These are phyloP conservation scores for Actinopyga echinites DNA, from an alignment of 53 echinoderm and acorn worm genomes.

Conservation along the genomic window DNA sequence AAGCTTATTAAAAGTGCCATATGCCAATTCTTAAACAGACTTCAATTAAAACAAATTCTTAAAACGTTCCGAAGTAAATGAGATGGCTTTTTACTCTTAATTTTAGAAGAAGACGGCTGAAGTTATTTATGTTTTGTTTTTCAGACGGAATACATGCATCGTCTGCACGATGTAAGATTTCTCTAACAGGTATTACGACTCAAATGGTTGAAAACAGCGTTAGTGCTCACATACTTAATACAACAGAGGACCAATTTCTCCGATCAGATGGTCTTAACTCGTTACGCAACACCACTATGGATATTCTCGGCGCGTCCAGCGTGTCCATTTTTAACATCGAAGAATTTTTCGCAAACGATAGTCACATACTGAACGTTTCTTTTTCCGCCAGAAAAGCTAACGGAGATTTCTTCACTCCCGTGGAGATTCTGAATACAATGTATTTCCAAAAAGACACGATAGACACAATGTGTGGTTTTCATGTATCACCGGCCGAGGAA, in stretches of 20 bases:
- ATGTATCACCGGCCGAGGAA: slow-evolving; percentile 77
- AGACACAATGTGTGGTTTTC: slow-evolving; percentile 70
- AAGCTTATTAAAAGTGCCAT: too few relatives aligned
- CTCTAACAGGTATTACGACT: slow-evolving; percentile 55
- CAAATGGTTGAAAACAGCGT: slow-evolving; percentile 57
- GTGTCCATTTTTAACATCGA: slow-evolving; percentile 52
- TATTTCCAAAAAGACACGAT: slow-evolving; percentile 76
- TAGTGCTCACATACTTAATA: slow-evolving; percentile 58
- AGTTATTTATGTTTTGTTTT: neutral
- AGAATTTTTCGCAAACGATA: slow-evolving; percentile 30
- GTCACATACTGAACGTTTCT: slow-evolving; percentile 60
- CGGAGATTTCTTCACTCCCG: slow-evolving; percentile 67
- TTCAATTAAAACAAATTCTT: too few relatives aligned
- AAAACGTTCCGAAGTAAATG: too few relatives aligned
- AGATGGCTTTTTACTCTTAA: neutral
- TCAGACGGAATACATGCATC: slow-evolving; percentile 79
- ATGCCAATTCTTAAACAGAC: too few relatives aligned
- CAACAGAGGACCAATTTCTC: slow-evolving; percentile 65
- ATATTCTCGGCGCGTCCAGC: slow-evolving; percentile 57
- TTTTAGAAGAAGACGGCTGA: neutral
- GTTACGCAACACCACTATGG: slow-evolving; percentile 64
- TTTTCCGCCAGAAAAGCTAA: slow-evolving; percentile 70
- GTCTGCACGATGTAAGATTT: slow-evolving; percentile 71
- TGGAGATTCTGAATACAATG: slow-evolving; percentile 75
- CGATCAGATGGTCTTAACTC: slow-evolving; percentile 53